Conservation (phyloP, 2,113 vertebrate genomes). For the Carettochelys insculpta region DNA sequence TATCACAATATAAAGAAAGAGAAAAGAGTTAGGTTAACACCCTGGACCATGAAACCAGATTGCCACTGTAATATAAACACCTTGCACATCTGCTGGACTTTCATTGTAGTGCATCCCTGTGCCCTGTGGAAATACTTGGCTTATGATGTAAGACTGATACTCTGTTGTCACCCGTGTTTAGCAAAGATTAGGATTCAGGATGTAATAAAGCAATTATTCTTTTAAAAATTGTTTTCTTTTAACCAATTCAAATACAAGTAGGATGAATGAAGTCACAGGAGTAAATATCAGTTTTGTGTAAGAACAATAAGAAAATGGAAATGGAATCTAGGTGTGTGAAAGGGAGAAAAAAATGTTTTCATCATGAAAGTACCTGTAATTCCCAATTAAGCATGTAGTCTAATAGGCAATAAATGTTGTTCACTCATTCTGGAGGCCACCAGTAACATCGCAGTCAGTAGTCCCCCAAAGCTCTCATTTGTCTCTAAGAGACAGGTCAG, state of each 20-base stretch:
- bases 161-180: neutral
- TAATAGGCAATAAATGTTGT: conserved; percentile 27
- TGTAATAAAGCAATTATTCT: neutral
- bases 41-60: neutral
- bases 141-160: accelerated
- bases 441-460: conserved; percentile 24
- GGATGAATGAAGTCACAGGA: neutral
- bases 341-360: conserved; percentile 60
- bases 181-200: neutral
- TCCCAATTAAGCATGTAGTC: conserved; percentile 39
- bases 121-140: neutral
- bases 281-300: neutral
- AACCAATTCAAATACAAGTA: neutral
- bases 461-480: conserved; percentile 58
- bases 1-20: neutral
- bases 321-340: neutral
- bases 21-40: accelerated
- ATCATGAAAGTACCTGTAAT: conserved; percentile 45
- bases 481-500: conserved; percentile 66
- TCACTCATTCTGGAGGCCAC: neutral
- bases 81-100: neutral
- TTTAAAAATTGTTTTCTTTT: neutral
- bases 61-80: accelerated
- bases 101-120: neutral
- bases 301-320: neutral